phyloP scores from a whole-genome alignment of 2,113 vertebrate genomes.

The Calidris pugnax region DNA sequence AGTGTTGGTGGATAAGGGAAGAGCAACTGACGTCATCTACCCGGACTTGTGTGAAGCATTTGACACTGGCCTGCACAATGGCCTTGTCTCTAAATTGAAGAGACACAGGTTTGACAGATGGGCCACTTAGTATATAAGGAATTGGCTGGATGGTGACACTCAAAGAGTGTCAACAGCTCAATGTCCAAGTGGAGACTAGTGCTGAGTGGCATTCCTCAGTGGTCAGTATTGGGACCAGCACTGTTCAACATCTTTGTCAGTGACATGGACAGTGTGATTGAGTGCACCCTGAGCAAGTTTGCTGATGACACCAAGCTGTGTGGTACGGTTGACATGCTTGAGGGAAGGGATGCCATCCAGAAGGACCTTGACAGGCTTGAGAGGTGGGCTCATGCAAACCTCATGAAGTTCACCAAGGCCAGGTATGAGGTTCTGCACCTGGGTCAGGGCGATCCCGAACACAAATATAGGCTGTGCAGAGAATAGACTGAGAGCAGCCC shows the following conservation, averaged over 20 bases:
- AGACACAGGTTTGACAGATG: no score
- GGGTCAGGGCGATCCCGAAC: neutral
- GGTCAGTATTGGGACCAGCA: neutral
- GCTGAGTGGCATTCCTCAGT: neutral
- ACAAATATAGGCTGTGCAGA: neutral
- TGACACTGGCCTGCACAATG: neutral
- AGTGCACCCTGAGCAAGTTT: neutral
- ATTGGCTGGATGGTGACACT: neutral
- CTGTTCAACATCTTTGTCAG: neutral
- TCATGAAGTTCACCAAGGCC: neutral
- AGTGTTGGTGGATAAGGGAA: neutral
- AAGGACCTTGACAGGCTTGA: neutral
- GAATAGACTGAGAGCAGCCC: neutral
- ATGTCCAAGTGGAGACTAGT: neutral
- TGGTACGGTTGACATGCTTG: neutral
- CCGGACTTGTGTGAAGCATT: neutral
- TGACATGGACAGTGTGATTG: neutral
- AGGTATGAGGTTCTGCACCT: neutral
- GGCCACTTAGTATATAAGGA: neutral
- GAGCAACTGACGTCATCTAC: neutral
- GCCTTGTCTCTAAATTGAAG: neutral
- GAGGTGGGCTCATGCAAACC: neutral
- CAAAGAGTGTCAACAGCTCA: neutral
- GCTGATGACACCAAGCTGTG: neutral
- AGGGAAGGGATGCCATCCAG: neutral